These are phyloP conservation scores for Sebastolobus altivelis DNA, from an alignment of 2,797 vertebrate species.

Conservation along the genomic window DNA sequence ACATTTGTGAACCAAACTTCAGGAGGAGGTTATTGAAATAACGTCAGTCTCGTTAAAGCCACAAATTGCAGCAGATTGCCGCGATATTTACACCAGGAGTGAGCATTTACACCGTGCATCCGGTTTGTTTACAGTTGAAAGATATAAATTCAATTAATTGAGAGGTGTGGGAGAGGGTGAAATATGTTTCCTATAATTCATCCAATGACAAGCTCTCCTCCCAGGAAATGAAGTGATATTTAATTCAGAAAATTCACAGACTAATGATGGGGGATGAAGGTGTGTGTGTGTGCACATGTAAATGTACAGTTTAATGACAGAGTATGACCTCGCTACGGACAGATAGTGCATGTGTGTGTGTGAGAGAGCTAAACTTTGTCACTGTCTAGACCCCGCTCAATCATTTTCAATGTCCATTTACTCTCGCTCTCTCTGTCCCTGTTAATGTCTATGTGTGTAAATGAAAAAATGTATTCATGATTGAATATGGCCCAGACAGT, in stretches of 20 bases:
- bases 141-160: neutral
- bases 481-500: slow-evolving; percentile 64
- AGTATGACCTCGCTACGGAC: slow-evolving; percentile 35
- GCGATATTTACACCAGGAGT: neutral
- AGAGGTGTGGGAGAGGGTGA: slow-evolving; percentile 1
- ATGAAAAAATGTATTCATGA: slow-evolving; percentile 71
- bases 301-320: slow-evolving; percentile 36
- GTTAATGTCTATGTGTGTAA: slow-evolving; percentile 55
- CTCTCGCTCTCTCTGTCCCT: slow-evolving; percentile 22
- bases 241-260: slow-evolving; percentile 43
- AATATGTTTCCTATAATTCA: slow-evolving; percentile 25
- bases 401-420: slow-evolving; percentile 49
- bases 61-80: slow-evolving; percentile 25
- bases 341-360: neutral
- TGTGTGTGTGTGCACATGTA: slow-evolving; percentile 17
- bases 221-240: slow-evolving; percentile 59
- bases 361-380: slow-evolving; percentile 28
- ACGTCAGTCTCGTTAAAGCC: neutral
- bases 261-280: slow-evolving; percentile 26
- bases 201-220: slow-evolving; percentile 17
- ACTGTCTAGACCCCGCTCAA: slow-evolving; percentile 26
- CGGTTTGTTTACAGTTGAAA: slow-evolving; percentile 9
- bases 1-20: slow-evolving; percentile 9
- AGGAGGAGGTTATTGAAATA: slow-evolving; percentile 12
- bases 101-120: neutral